Conservation (phyloP, 2,888 invertebrate species). For the Caprella mutica region DNA sequence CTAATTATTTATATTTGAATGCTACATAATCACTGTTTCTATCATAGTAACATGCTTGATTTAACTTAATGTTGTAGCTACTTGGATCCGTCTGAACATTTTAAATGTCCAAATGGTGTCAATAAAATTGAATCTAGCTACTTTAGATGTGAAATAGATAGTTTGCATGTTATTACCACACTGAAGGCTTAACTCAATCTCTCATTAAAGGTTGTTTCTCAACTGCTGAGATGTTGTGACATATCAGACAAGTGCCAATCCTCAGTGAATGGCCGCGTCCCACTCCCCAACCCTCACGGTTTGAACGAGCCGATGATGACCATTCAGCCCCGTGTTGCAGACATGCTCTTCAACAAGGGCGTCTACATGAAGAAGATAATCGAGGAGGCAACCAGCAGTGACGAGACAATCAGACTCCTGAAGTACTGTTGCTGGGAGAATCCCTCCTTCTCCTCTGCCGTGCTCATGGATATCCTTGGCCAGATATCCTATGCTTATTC, state of each 20-base stretch:
- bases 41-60: too few relatives aligned
- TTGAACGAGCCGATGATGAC: constrained; percentile 58
- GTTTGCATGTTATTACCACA: neutral
- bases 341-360: constrained; percentile 63
- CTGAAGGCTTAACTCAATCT: neutral
- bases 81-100: neutral
- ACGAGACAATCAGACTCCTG: constrained; percentile 76
- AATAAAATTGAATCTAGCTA: neutral
- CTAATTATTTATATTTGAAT: too few relatives aligned
- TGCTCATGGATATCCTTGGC: constrained; percentile 68
- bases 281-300: constrained; percentile 61
- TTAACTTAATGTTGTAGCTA: neutral
- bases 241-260: constrained; percentile 57
- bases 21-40: too few relatives aligned
- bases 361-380: constrained; percentile 87
- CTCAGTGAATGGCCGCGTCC: constrained; percentile 41
- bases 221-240: constrained; percentile 83
- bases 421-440: constrained; percentile 97
- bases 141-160: neutral
- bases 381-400: constrained; percentile 83
- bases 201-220: constrained; percentile 59
- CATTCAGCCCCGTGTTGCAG: constrained; percentile 45
- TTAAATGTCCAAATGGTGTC: neutral
- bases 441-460: constrained; percentile 77
- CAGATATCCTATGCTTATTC: constrained; percentile 63